Evolutionary conservation across 2,113 vertebrate genomes (phyloP), one percentile per base, ranked within the genome.

Genomic region (Acrocephalus kingi): DNA sequence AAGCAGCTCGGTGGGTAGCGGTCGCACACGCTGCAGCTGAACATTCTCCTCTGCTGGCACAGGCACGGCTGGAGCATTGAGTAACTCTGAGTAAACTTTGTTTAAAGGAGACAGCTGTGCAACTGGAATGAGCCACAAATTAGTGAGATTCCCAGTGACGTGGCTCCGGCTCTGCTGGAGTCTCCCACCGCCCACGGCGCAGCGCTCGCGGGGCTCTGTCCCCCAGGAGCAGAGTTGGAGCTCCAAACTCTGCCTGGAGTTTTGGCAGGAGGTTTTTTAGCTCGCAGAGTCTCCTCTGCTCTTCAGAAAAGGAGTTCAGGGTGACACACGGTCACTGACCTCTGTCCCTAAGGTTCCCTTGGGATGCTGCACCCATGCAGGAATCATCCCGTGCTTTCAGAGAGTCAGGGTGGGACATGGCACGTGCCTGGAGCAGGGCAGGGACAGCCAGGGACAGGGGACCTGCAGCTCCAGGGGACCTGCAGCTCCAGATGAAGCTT

Each of bases 21-120:
- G 67, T 94, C 84, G 35, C 84, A 82, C 81, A 90, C n/a, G 3
- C 63, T 90, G 84, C 87, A 81, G 90, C 41, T 59, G 77, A 93
- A 13, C 67, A 2, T 33, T 78, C 91, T 86, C 54, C 85, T 78
- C 91, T 86, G 51, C 85, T 92, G 93, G 96, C 85, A 82, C 75
- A 94, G 66, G 56, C 84, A 39, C 41, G 90, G 82, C 35, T 54
- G 15, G 21, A 94, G 71, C 82, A 4, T 45, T 69, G 10, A 94
- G 85, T 14, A 94, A 78, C 27, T 0, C 39, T 52, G 55, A 92
- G 88, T 66, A 81, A 90, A 91, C 91, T 96, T 86, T 74, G 88
- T 91, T 96, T 96, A 95, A 91, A 95, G 88, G 76, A 96, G 94
- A 84, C 97, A 97, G 96, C 96, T 97, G 96, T 59, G 89, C 52